Base-by-base conservation (phyloP, 2,113 vertebrate genomes). In the Rafetus swinhoei region DNA sequence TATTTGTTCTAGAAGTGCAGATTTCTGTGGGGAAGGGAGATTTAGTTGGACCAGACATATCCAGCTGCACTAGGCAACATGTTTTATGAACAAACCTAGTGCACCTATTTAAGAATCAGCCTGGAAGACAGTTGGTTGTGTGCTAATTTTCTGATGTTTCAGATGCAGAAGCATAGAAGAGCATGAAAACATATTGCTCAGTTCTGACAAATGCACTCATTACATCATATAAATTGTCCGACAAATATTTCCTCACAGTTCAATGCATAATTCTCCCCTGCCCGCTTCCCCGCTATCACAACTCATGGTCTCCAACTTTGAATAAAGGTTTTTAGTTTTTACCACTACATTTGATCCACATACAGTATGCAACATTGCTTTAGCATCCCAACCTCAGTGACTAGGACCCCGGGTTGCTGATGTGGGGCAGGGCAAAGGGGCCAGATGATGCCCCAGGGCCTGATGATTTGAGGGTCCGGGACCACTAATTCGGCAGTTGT, bases 61-160 rank as follows among this genome's bases (percentile, higher is more conserved):
- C 19, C 72, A 74, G 35, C 9, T 74, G 72, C 72, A 74, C 35
- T 45, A 39, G 18, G 21, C 72, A 74, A 39, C 72, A 39, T 39
- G 19, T 74, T 74, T 74, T 6, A 74, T 39, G 32, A 72, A 72
- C 7, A 69, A 50, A n/a, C 35, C 9, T 76, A 79, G 2, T 2
- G 1, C 5, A 29, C 9, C 82, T 16, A 32, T 1, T 59, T 82
- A 18, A 0, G 45, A 16, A 8, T 18, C 4, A 90, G 32, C 3
- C 1, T 13, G 72, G 6, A 1, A 82, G 1, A 16, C 25, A 76
- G 13, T 74, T 76, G 10, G 6, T 19, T 56, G 0, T 72, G 19
- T 81, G 53, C 72, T 16, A 74, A 1, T 8, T 35, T 6, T 83
- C 11, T 74, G 54, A 90, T 3, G 11, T 74, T 39, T 45, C 69